Base-by-base conservation (phyloP, 2,888 invertebrate species). In the Dendrolimus houi region DNA sequence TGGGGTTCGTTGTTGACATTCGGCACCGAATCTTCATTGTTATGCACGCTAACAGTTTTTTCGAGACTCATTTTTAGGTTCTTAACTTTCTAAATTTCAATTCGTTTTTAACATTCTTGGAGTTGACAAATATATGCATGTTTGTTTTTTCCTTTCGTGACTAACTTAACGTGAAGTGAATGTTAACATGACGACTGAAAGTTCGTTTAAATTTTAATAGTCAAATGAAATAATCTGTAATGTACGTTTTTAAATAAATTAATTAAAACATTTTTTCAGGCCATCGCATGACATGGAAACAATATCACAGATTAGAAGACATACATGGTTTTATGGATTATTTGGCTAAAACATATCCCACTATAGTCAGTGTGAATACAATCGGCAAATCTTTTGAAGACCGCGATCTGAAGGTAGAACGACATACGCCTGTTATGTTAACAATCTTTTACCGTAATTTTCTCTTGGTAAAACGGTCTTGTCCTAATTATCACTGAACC, bases 301-400 rank as follows among this genome's bases (percentile, higher is more conserved):
- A 95, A 60, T 97, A 96, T 77, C 96, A 96, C 78, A 92, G 94
- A 52, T 72, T 95, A 52, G 91, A 90, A 8, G 96, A 96, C 74
- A 96, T 97, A 61, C 90, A 95, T 68, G 94, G 93, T 29, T 97
- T 94, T 74, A 81, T 97, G 71, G 95, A 96, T 74, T 95, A 94
- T 75, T 83, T 97, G 68, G 94, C 94, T 7, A 92, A 93, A 72
- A 95, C 95, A 0, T 96, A 95, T 82, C 95, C 96, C 0, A 89
- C 94, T 54, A 85, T 95, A 52, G 93, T 96, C 64, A 93, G 93
- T 8, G 93, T 96, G 0, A 92, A 94, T 73, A 93, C 92, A 10
- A 96, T 97, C 63, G 97, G 97, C 52, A 92, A 92, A 68, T 96
- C 96, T 0, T 87, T 93, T 53, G 94, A 96, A 85, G 94, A 94